These are phyloP conservation scores for Dolichallabes microphthalmus DNA, from an alignment of 2,113 vertebrate species.

Conservation along the genomic window DNA sequence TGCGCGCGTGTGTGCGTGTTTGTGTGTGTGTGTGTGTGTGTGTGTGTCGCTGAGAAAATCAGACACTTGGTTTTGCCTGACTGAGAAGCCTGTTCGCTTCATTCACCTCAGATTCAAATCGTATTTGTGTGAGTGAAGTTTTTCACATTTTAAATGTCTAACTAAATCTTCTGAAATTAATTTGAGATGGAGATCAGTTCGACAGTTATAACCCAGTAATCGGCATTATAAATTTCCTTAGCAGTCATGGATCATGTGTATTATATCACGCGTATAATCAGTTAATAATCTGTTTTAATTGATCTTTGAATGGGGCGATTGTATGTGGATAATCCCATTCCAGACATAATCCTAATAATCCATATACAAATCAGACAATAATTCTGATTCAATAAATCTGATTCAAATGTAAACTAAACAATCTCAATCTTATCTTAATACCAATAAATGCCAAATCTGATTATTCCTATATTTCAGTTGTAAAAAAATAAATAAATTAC, in stretches of 20 bases:
- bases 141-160: neutral
- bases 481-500: too few species aligned
- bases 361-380: neutral
- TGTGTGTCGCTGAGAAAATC: conserved; percentile 5
- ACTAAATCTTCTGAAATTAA: neutral
- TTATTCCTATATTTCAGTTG: neutral
- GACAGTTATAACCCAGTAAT: neutral
- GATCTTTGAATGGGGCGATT: neutral
- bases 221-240: neutral
- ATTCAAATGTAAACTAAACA: neutral
- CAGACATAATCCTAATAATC: neutral
- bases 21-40: conserved; percentile 18
- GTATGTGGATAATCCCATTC: neutral
- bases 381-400: too few species aligned
- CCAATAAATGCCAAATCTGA: too few species aligned
- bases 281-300: too few species aligned
- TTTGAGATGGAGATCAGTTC: neutral
- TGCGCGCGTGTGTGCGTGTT: conserved; percentile 25
- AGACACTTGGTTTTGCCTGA: neutral
- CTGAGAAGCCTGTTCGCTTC: neutral
- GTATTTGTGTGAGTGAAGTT: neutral
- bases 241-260: neutral
- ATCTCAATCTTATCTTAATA: neutral
- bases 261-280: neutral
- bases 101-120: neutral